Conservation (phyloP, 1,140 invertebrate genomes). For the Bombus sylvicola region DNA sequence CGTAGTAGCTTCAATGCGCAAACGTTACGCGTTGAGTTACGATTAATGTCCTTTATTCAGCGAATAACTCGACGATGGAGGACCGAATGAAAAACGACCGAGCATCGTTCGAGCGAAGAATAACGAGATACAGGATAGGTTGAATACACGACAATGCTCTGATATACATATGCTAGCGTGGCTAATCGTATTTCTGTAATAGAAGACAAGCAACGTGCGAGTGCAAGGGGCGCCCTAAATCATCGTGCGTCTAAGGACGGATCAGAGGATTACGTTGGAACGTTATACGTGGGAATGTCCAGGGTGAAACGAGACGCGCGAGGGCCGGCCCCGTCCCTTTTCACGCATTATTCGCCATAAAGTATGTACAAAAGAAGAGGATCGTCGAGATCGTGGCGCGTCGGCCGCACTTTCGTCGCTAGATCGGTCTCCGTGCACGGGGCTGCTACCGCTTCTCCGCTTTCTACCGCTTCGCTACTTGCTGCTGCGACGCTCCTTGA, state of each 20-base stretch:
- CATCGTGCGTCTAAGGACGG: constrained; percentile 31
- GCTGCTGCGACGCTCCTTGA: constrained; percentile 72
- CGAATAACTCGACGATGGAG: background rate
- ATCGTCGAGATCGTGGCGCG: constrained; percentile 39
- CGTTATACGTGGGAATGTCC: constrained; percentile 43
- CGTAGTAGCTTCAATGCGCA: background rate
- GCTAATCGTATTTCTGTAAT: constrained; percentile 47
- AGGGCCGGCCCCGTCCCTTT: constrained; percentile 31
- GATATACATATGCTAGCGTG: constrained; percentile 31
- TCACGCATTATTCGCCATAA: constrained; percentile 59
- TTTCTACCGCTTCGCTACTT: background rate
- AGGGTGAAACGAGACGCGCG: constrained; percentile 41
- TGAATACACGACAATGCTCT: constrained; percentile 21
- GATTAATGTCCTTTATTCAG: constrained; percentile 4
- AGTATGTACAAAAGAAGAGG: constrained; percentile 42
- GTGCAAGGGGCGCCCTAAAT: constrained; percentile 39
- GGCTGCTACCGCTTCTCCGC: background rate
- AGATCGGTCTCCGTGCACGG: background rate
- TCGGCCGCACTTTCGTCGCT: constrained; percentile 70
- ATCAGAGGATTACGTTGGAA: constrained; percentile 44
- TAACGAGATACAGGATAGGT: constrained; percentile 16
- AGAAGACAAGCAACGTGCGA: constrained; percentile 14
- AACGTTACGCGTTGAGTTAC: background rate
- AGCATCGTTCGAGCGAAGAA: constrained; percentile 5
- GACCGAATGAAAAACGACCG: constrained; percentile 19